Percentiles rank a stretch among this genome's conserved stretches.
Evolutionary conservation across 2,113 vertebrate species (phyloP).

Genomic region (Lophochroa leadbeateri): DNA sequence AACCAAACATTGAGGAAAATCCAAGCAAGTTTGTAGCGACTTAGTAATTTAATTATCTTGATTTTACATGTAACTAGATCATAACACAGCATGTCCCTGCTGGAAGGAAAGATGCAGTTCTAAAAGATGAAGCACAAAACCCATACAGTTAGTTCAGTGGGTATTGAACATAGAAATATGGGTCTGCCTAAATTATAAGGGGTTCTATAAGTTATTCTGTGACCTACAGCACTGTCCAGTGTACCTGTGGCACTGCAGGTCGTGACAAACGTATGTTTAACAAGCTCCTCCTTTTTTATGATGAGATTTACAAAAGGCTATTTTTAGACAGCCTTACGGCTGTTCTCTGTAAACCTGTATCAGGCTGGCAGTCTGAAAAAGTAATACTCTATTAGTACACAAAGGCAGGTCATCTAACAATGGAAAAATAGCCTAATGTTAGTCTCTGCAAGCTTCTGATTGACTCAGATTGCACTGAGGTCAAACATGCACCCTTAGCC

Average conservation of each 20-base stretch:
- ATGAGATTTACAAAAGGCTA: not conserved
- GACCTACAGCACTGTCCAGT: not conserved
- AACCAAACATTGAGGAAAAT: not conserved
- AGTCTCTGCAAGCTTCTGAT: conserved; percentile 34
- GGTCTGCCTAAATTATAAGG: not conserved
- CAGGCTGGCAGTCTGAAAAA: not conserved
- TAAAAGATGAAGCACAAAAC: not conserved
- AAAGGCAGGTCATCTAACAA: conserved; percentile 26
- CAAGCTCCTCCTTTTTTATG: not conserved
- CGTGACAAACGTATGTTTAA: not conserved
- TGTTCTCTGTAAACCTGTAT: not conserved
- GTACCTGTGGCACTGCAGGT: not conserved
- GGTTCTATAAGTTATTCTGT: not conserved
- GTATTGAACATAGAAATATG: not conserved
- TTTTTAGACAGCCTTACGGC: not conserved
- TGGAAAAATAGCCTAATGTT: conserved; percentile 44
- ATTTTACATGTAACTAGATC: not conserved
- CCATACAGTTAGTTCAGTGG: not conserved
- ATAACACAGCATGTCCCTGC: not conserved
- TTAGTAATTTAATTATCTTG: not conserved
- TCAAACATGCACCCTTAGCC: conserved; percentile 29
- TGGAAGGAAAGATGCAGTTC: not conserved
- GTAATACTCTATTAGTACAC: conserved; percentile 36
- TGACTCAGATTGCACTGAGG: conserved; percentile 15
- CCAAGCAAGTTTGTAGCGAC: not conserved